Percentiles rank a stretch among this genome's conserved stretches.
These are phyloP conservation scores for Trichonephila clavipes DNA, from an alignment of 1,140 invertebrate species.

Conservation along the genomic window DNA sequence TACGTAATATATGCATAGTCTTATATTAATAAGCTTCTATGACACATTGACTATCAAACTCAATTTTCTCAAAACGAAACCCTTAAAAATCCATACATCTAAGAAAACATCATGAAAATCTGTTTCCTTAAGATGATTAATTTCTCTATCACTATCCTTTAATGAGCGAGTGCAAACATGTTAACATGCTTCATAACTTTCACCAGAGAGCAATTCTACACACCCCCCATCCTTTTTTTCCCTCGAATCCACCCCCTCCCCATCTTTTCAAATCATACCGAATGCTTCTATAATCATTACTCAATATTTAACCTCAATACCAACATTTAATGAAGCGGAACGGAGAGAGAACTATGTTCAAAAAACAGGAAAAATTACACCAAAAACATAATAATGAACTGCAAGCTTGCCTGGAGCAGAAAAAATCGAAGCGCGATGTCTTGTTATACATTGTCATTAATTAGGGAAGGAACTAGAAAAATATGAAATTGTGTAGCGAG, in stretches of 20 bases:
- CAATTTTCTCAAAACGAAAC: not conserved
- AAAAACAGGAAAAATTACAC: conserved; percentile 52
- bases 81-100: not conserved
- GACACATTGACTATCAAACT: not conserved
- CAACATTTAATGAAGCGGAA: conserved; percentile 44
- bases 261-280: not conserved
- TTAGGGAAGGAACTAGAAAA: conserved; percentile 7
- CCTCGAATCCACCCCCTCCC: not conserved
- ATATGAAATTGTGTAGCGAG: conserved; percentile 18
- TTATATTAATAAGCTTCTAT: not conserved
- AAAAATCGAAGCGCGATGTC: not conserved
- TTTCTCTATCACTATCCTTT: conserved; percentile 7
- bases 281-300: conserved; percentile 21
- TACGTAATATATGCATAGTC: too few relatives aligned
- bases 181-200: conserved; percentile 1
- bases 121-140: conserved; percentile 2
- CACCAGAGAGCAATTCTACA: too few relatives aligned
- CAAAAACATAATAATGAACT: conserved; percentile 51
- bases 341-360: not conserved
- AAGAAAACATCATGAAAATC: not conserved
- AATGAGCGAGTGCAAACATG: conserved; percentile 31
- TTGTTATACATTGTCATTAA: conserved; percentile 56
- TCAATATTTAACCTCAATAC: conserved; percentile 66
- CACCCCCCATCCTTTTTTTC: too few relatives aligned
- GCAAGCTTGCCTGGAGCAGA: not conserved